Base-by-base conservation (phyloP, 2,888 invertebrate genomes). In the Micropterix aruncella region DNA sequence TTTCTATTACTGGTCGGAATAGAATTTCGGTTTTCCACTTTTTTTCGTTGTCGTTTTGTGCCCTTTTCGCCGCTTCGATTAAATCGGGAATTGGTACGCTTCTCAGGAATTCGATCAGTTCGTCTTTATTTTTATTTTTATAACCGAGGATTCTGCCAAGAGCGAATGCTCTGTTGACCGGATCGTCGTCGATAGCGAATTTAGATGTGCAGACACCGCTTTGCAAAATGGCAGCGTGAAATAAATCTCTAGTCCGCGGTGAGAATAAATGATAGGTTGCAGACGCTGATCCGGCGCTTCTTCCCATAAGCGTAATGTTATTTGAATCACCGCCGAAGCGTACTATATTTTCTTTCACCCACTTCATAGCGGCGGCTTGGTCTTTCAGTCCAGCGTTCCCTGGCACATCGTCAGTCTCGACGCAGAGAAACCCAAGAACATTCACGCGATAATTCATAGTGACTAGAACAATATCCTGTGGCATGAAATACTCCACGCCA, bases 1-100 rank as follows among this genome's bases (percentile, higher is more conserved):
- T 68, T 53, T 71, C 70, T 43, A 69, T 55, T 37, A 71, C 70
- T 12, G 70, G 70, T 2, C 62, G 62, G 49, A 70, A 48, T 7
- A 39, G 3, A 2, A 18, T n/a, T n/a, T n/a, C n/a, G n/a, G n/a
- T n/a, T n/a, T n/a, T n/a, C n/a, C n/a, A n/a, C n/a, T n/a, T n/a
- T n/a, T n/a, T n/a, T n/a, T n/a, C n/a, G n/a, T n/a, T n/a, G n/a
- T n/a, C n/a, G n/a, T n/a, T n/a, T n/a, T n/a, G n/a, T n/a, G n/a
- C n/a, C n/a, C n/a, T n/a, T n/a, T n/a, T n/a, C n/a, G n/a, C n/a
- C n/a, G n/a, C n/a, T n/a, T n/a, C n/a, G n/a, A n/a, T n/a, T n/a
- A n/a, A n/a, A 41, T 64, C 60, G 1, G 56, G 53, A 59, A 52
- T 50, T 19, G 37, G 40, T 38, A 48, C 27, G 18, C 47, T 51